Evolutionary conservation across 2,113 vertebrate genomes (phyloP), one percentile per base, ranked within the genome.

Genomic region (Rhea pennata): DNA sequence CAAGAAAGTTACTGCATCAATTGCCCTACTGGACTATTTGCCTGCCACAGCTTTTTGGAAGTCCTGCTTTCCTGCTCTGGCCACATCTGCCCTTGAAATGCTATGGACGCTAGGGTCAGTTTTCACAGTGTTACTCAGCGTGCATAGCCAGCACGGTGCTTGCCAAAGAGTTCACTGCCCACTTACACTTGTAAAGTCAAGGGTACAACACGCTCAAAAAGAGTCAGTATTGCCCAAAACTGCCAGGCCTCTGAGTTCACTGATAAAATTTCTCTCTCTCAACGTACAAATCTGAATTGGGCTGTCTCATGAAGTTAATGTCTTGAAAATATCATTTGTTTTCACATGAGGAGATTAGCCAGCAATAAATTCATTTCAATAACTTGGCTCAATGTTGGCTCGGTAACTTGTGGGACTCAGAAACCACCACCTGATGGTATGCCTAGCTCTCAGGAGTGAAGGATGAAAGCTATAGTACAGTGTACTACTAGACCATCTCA

Each of bases 21-120:
- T 39, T 27, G 27, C 27, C 39, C 23, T 24, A 39, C 46, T 61
- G 26, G 3, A 11, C 21, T 65, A 29, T 36, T 72, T 0, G 0
- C 7, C 27, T 51, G 6, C 14, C 65, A 4, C 22, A 40, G 5
- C 42, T 48, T 90, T 62, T 19, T 70, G 21, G 48, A 56, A 22
- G 8, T 74, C 51, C 64, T 5, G 12, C 12, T 48, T 84, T 66
- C 14, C 26, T 88, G 2, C 80, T 88, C 11, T 17, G 59, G 5
- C n/a, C 51, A 61, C 1, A 1, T 6, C 8, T 74, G 2, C 5
- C 70, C 77, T 73, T 72, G 62, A 76, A 61, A 76, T 48, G 19
- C 16, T n/a, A 14, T 26, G 15, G 3, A 9, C 10, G 6, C 13
- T 8, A 61, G 7, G 11, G 48, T 14, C 39, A 40, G 2, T 67